Conservation (phyloP, 1,140 invertebrate genomes). For the Drosophila nebulosa region DNA sequence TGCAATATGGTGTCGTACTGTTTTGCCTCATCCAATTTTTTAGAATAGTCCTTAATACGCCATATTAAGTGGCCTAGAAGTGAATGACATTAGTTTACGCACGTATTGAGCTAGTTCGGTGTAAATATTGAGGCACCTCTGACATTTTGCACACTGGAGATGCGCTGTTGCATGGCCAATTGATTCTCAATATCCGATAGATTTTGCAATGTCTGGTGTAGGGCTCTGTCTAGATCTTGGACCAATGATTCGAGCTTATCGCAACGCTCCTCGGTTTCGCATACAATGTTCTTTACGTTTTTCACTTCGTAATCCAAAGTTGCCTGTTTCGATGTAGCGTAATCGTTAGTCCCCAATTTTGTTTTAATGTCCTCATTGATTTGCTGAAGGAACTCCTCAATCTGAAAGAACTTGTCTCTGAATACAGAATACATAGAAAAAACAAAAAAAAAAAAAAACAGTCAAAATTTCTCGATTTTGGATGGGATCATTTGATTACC, state of each 20-base stretch:
- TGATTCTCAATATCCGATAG: conserved; percentile 72
- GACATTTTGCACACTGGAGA: conserved; percentile 65
- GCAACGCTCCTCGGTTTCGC: conserved; percentile 77
- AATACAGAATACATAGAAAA: neutral
- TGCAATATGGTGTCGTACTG: conserved; percentile 84
- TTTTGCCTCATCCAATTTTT: conserved; percentile 85
- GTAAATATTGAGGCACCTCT: no score
- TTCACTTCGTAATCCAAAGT: conserved; percentile 77
- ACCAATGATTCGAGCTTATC: conserved; percentile 62
- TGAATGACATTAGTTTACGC: neutral
- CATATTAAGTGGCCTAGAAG: conserved; percentile 84
- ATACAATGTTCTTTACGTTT: conserved; percentile 75
- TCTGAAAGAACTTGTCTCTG: conserved; percentile 71
- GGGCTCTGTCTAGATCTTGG: conserved; percentile 43
- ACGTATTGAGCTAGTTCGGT: neutral
- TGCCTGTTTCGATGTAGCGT: conserved; percentile 58
- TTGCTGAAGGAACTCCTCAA: conserved; percentile 68
- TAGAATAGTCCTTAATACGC: conserved; percentile 85
- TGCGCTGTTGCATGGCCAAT: conserved; percentile 68
- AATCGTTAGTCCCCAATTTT: conserved; percentile 50
- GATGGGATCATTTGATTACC: conserved; percentile 48
- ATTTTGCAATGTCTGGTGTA: conserved; percentile 68
- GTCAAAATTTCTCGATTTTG: neutral
- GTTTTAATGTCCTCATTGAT: conserved; percentile 70
- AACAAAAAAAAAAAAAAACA: neutral